Evolutionary conservation across 35 echinoderm and acorn worm genomes (phyloP), one percentile per base, ranked within the genome.

Genomic region (Patiria miniata): DNA sequence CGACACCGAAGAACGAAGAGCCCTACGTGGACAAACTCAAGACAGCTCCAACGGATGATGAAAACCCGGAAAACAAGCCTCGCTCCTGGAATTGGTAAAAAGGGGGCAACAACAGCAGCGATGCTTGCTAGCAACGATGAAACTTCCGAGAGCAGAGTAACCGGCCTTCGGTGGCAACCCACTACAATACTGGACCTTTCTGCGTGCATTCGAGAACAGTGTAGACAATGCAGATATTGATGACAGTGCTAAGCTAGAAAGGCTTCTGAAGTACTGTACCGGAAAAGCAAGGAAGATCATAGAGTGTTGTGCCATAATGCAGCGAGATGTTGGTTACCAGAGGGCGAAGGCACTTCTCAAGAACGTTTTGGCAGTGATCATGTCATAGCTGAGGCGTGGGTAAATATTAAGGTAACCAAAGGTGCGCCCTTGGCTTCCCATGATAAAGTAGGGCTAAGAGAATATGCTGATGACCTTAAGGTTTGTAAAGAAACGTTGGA

Each of bases 201-300:
- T 82, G 73, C 39, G 84, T 17, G 47, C 90, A 28, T 92, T 92
- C 57, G 77, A 87, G 23, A 92, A 87, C 52, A 81, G 52, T 81
- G 90, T 92, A 8, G 83, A 78, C 16, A 92, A 39, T 21, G 39
- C 51, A 1, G 68, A 19, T 50, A 40, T 86, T 5, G 61, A 51
- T 39, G 84, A 92, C 61, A 40, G 39, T 65, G 90, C 77, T 14
- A 92, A 92, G 59, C 44, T 87, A 7, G 68, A 78, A 37, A 60
- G 90, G 12, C 38, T 92, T 29, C 22, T 87, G 36, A 50, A 87
- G 77, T 92, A 87, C 42, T 92, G 84, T 53, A 68, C 16, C 17
- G 83, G 90, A 1, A 32, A 38, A 40, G 90, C 83, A 17, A 39
- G 30, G 12, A 87, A 50, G 7, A 73, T 86, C 0, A 76, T 92